These are phyloP conservation scores for Etheostoma spectabile DNA, from an alignment of 2,113 vertebrate species.

Conservation along the genomic window DNA sequence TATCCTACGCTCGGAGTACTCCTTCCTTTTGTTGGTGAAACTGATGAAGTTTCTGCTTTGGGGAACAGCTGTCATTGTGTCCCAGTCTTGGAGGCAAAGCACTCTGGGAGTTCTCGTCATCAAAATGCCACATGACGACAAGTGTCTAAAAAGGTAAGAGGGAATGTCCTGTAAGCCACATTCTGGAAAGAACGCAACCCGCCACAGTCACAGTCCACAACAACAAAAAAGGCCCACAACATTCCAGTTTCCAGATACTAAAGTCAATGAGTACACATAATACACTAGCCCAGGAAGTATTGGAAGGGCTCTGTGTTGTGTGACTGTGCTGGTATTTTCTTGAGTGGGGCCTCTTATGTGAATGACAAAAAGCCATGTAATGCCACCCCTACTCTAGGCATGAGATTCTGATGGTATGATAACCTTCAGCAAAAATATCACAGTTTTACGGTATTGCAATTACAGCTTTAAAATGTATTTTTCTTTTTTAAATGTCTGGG, in stretches of 20 bases:
- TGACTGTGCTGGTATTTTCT: constrained; percentile 60
- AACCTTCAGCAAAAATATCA: no score
- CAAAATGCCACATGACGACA: constrained; percentile 85
- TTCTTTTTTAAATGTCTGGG: no score
- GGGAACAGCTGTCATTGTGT: constrained; percentile 65
- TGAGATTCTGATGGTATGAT: no score
- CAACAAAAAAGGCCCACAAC: constrained; percentile 8
- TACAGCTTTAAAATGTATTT: no score
- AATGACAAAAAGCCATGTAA: constrained; percentile 14
- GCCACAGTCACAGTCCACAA: constrained; percentile 1
- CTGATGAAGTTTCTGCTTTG: constrained; percentile 89
- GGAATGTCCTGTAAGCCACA: constrained; percentile 1
- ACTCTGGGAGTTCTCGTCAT: constrained; percentile 81
- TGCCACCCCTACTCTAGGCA: background rate
- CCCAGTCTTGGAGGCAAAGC: constrained; percentile 63
- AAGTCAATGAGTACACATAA: constrained; percentile 22
- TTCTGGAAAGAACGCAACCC: constrained; percentile 48
- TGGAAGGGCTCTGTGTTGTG: constrained; percentile 32
- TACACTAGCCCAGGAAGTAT: constrained; percentile 7
- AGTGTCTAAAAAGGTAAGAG: constrained; percentile 77
- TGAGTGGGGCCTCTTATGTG: constrained; percentile 10
- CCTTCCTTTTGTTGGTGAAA: constrained; percentile 92
- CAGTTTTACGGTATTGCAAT: no score
- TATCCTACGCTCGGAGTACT: constrained; percentile 94
- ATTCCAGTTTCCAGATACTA: constrained; percentile 23